phyloP scores from a whole-genome alignment of 1,140 invertebrate genomes.

The Aphis craccivora region DNA sequence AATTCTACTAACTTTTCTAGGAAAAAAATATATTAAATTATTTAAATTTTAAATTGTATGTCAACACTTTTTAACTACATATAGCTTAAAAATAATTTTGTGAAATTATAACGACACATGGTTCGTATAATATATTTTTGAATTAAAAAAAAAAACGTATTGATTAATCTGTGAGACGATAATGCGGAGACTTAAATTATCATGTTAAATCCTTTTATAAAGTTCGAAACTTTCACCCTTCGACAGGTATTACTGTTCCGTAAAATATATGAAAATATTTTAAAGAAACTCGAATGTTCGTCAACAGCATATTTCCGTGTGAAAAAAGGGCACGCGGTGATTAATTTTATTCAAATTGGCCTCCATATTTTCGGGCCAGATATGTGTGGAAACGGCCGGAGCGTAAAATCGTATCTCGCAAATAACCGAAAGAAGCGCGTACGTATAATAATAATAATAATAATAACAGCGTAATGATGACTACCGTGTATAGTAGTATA shows the following conservation, averaged over 20 bases:
- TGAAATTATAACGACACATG: not conserved
- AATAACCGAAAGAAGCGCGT: not conserved
- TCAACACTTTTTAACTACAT: not conserved
- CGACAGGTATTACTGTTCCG: not conserved
- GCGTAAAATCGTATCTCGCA: constrained; percentile 52
- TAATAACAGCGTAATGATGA: constrained; percentile 39
- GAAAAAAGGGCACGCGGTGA: constrained; percentile 45
- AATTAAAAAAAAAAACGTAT: not conserved
- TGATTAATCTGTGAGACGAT: not conserved
- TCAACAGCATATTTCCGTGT: constrained; percentile 31
- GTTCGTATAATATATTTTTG: not conserved
- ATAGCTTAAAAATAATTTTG: not conserved
- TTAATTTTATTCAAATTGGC: constrained; percentile 57
- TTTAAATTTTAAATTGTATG: not conserved
- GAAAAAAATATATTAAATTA: not conserved
- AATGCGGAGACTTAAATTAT: not conserved
- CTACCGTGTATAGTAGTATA: constrained; percentile 19
- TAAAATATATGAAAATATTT: not conserved
- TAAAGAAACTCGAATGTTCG: constrained; percentile 25
- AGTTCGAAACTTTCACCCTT: constrained; percentile 22
- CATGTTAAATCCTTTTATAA: constrained; percentile 1
- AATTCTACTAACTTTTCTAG: not conserved
- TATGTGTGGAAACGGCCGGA: constrained; percentile 35
- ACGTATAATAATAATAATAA: constrained; percentile 42
- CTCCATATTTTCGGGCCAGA: constrained; percentile 10